Evolutionary conservation across 2,797 vertebrate genomes (phyloP).

Genomic region (Premnoplex brunnescens): DNA sequence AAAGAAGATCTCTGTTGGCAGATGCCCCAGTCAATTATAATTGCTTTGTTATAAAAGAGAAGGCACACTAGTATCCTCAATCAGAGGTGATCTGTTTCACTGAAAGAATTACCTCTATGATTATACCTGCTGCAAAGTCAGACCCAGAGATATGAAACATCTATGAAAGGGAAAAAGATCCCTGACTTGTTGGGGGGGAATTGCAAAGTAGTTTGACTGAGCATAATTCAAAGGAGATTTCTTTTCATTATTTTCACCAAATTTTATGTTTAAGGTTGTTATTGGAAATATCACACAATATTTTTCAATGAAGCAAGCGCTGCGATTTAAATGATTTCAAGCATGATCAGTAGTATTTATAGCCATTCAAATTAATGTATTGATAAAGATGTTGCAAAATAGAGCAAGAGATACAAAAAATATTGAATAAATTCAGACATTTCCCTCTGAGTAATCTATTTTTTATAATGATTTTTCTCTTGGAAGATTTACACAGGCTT

Average conservation of each 20-base stretch:
- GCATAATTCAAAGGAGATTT: background rate
- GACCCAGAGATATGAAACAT: background rate
- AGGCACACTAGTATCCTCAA: background rate
- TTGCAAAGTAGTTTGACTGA: background rate
- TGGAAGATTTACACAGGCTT: background rate
- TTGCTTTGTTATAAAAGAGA: background rate
- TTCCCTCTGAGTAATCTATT: background rate
- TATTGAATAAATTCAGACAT: background rate
- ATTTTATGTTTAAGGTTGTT: background rate
- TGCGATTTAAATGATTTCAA: background rate
- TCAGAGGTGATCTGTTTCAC: background rate
- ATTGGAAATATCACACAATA: background rate
- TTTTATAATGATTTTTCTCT: background rate
- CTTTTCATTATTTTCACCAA: background rate
- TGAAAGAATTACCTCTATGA: slow-evolving; percentile 1
- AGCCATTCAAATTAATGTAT: background rate
- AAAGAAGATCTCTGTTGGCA: slow-evolving; percentile 24
- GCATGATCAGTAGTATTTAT: background rate
- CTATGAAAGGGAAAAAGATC: background rate
- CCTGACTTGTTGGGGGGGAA: background rate
- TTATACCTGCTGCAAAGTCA: background rate
- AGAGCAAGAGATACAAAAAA: background rate
- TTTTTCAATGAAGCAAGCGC: background rate
- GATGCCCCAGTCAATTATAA: background rate
- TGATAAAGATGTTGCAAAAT: background rate